phyloP scores from a whole-genome alignment of 2,888 invertebrate species.

The Lithophane leautieri region DNA sequence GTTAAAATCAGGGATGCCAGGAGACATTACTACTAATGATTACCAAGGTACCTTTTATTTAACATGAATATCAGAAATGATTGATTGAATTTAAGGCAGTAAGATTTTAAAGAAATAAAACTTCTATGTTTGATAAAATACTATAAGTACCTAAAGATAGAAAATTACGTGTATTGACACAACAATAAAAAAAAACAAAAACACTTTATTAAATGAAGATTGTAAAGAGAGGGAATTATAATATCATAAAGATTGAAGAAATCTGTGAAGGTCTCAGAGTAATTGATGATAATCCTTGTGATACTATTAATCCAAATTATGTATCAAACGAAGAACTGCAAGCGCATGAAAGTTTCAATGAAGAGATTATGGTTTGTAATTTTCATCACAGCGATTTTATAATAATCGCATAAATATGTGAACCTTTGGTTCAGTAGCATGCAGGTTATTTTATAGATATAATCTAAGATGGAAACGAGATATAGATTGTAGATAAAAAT shows the following conservation, averaged over 20 bases:
- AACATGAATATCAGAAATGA: not conserved
- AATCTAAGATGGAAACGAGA: not conserved
- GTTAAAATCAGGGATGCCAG: slow-evolving; percentile 36
- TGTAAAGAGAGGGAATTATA: not conserved
- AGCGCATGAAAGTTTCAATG: too few relatives aligned
- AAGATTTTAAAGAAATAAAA: not conserved
- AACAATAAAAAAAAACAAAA: too few relatives aligned
- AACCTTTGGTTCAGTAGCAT: not conserved
- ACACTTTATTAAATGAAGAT: not conserved
- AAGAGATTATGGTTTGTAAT: not conserved
- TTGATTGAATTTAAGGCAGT: not conserved
- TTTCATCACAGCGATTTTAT: not conserved
- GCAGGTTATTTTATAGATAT: not conserved
- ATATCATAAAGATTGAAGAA: not conserved
- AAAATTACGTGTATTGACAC: not conserved
- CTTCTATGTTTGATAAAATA: not conserved
- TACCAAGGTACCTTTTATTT: too few relatives aligned
- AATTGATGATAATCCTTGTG: not conserved
- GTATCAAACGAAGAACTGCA: not conserved
- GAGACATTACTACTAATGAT: too few relatives aligned
- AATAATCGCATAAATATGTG: not conserved
- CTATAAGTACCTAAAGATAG: not conserved
- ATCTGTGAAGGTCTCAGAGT: not conserved
- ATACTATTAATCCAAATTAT: not conserved
- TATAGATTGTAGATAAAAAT: not conserved